Percentiles rank a stretch among this genome's conserved stretches.
phyloP scores from a whole-genome alignment of 2,113 vertebrate genomes.

The Neolamprologus sp. region DNA sequence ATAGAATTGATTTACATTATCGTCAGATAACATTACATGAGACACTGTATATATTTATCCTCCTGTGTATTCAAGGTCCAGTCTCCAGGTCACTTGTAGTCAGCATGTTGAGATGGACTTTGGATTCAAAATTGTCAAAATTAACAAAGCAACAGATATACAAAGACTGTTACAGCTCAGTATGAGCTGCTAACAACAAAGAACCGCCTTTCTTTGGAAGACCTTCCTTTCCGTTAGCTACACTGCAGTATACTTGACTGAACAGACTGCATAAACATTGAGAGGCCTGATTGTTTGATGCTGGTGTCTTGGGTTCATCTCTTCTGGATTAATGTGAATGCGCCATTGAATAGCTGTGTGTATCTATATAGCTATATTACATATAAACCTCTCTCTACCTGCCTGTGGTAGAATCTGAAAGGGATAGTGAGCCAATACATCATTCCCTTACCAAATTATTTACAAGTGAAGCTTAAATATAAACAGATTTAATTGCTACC shows the following conservation, averaged over 20 bases:
- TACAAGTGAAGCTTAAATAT: neutral
- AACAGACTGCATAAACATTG: neutral
- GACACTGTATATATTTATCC: neutral
- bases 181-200: neutral
- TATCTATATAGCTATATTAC: neutral
- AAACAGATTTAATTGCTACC: neutral
- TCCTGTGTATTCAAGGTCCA: neutral
- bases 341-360: neutral
- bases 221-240: neutral
- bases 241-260: neutral
- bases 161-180: neutral
- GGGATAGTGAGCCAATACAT: neutral
- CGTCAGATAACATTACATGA: neutral
- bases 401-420: neutral
- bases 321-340: neutral
- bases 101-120: neutral
- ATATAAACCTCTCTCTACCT: neutral
- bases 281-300: neutral
- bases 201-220: neutral
- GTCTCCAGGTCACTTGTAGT: neutral
- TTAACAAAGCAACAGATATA: neutral
- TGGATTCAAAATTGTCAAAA: neutral
- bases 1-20: neutral
- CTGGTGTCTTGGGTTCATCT: neutral
- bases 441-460: neutral